Percentiles rank a stretch among this genome's conserved stretches.
Evolutionary conservation across 2,888 invertebrate species (phyloP).

Genomic region (Axea sp.): DNA sequence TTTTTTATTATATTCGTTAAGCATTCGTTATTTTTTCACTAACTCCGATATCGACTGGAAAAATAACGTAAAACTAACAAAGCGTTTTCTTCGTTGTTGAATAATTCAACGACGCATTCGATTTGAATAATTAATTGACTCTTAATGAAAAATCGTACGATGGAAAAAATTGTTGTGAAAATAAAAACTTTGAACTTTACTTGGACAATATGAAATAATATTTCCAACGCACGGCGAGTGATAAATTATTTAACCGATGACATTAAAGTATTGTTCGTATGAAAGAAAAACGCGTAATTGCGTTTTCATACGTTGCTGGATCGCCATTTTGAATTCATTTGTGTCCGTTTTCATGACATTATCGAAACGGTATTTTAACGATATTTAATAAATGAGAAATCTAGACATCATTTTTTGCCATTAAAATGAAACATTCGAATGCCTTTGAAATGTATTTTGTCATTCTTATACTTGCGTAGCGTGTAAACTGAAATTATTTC

Average conservation of each 20-base stretch:
- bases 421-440: too few relatives aligned
- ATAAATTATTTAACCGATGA: constrained; percentile 44
- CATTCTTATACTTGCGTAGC: too few relatives aligned
- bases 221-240: constrained; percentile 12
- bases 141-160: constrained; percentile 43
- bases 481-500: too few relatives aligned
- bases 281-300: constrained; percentile 21
- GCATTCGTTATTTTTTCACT: constrained; percentile 31
- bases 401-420: too few relatives aligned
- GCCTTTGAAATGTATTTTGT: too few relatives aligned
- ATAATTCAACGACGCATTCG: constrained; percentile 45
- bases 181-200: constrained; percentile 30
- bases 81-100: constrained; percentile 34
- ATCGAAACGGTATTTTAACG: too few relatives aligned
- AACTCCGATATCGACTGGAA: constrained; percentile 36
- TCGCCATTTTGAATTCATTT: constrained; percentile 46
- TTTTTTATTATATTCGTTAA: constrained; percentile 31
- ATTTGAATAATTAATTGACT: constrained; percentile 52
- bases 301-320: constrained; percentile 20
- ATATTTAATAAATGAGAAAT: too few relatives aligned
- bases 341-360: too few relatives aligned
- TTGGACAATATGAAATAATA: constrained; percentile 16
- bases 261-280: constrained; percentile 21
- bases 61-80: constrained; percentile 43
- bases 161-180: constrained; percentile 23